Evolutionary conservation across 1,140 invertebrate species (phyloP), one percentile per base, ranked within the genome.

Genomic region (Hyposmocoma kahamanoa): DNA sequence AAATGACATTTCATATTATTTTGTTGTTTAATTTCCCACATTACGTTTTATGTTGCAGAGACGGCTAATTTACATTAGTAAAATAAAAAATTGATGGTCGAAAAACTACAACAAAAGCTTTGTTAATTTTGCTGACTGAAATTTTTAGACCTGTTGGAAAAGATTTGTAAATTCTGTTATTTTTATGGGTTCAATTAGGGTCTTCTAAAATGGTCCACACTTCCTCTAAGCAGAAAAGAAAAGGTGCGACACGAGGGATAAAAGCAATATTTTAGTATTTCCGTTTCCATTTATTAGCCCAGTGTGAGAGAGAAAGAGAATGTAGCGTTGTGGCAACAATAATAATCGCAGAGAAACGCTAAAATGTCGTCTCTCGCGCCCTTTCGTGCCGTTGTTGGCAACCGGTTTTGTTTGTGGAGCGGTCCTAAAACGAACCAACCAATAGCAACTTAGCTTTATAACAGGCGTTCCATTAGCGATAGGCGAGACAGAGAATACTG

Each of bases 321-420:
- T 61, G 47, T 56, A 60, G 58, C 49, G 70, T 62, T 79, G 47
- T 56, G 59, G 58, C 49, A 71, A 64, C 78, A 76, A 75, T 77
- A 81, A 83, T 79, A 81, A 78, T 79, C 55, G 62, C 67, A 62
- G 54, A n/a, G n/a, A 73, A 73, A 72, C 67, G 65, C 73, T 81
- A 78, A n/a, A n/a, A 84, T 78, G 81, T 77, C 62, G 80, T 73
- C 76, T 72, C 80, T 80, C 73, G 72, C 76, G 80, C 78, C 80
- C 80, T 80, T 82, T 80, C 69, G 58, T 66, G 62, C 66, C 57
- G 76, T 72, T 80, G 71, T 74, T 76, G 55, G 76, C 71, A 84
- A 84, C 80, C 80, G 72, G 80, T 80, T 84, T 81, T 76, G 80
- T 80, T 80, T 76, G 80, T 81, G 67, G 74, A 84, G 78, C 71